phyloP scores from a whole-genome alignment of 2,888 invertebrate species.

The Apantesis nais region DNA sequence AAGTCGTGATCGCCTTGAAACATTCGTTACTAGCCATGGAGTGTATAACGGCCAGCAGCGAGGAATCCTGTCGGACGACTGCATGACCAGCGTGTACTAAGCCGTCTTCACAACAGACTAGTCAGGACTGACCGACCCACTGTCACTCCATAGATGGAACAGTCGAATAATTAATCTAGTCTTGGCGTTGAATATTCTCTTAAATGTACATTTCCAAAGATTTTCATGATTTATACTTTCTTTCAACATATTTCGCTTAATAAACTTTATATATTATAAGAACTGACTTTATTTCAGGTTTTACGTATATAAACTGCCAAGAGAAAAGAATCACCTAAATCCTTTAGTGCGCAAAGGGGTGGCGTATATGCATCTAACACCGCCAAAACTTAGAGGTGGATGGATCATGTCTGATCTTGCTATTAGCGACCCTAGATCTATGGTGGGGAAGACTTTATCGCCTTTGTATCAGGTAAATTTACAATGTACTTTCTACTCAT shows the following conservation, averaged over 20 bases:
- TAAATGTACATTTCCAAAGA: too few relatives aligned
- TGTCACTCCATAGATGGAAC: too few relatives aligned
- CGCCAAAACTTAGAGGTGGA: constrained; percentile 79
- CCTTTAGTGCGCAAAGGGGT: constrained; percentile 86
- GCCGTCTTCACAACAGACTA: background rate
- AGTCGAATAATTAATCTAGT: too few relatives aligned
- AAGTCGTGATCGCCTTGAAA: too few relatives aligned
- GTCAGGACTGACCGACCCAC: too few relatives aligned
- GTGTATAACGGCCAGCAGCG: too few relatives aligned
- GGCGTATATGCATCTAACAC: constrained; percentile 90
- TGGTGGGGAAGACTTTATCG: constrained; percentile 87
- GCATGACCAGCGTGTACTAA: background rate
- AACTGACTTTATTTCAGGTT: constrained; percentile 87
- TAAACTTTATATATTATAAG: too few relatives aligned
- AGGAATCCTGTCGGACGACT: too few relatives aligned
- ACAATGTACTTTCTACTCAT: background rate
- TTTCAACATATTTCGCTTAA: too few relatives aligned
- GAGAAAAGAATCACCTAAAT: constrained; percentile 83
- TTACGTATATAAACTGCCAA: constrained; percentile 92
- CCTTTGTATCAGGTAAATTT: constrained; percentile 80
- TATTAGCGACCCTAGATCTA: constrained; percentile 87
- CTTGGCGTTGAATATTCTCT: too few relatives aligned
- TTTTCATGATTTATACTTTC: too few relatives aligned
- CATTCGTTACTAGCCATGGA: too few relatives aligned
- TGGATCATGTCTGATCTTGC: constrained; percentile 89